Percentiles rank a stretch among this genome's conserved stretches.
Evolutionary conservation across 2,113 vertebrate species (phyloP).

Genomic region (Caretta caretta): DNA sequence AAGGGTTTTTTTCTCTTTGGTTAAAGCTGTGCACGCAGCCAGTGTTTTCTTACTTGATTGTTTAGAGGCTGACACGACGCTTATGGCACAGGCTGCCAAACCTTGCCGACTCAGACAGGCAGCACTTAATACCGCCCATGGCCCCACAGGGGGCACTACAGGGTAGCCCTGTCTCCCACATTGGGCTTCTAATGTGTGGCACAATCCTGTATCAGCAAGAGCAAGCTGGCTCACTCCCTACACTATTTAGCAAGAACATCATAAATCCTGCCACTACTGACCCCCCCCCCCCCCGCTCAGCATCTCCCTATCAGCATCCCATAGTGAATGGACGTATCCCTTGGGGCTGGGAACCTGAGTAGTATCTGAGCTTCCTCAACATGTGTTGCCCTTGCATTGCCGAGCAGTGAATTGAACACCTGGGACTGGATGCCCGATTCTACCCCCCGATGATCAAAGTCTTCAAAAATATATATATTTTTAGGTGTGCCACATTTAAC

Average conservation of each 20-base stretch:
- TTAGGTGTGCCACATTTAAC: not conserved
- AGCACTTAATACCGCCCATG: too few species aligned
- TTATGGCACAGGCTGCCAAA: too few species aligned
- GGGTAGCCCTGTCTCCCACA: not conserved
- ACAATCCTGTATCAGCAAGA: not conserved
- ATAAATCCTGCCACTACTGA: not conserved
- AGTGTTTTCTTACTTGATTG: too few species aligned
- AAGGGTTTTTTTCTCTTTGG: too few species aligned
- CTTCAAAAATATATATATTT: not conserved
- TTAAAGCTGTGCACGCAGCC: too few species aligned
- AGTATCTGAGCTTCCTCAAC: not conserved
- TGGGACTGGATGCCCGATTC: too few species aligned
- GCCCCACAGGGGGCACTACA: too few species aligned
- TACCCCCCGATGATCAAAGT: not conserved
- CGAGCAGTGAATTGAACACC: too few species aligned
- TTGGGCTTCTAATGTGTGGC: not conserved
- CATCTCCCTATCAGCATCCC: not conserved
- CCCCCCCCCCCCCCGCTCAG: not conserved
- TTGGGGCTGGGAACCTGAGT: not conserved
- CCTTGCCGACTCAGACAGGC: too few species aligned
- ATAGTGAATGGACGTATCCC: not conserved
- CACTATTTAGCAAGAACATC: not conserved
- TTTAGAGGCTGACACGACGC: too few species aligned
- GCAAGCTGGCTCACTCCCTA: fast-evolving
- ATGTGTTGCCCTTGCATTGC: not conserved